Conservation (phyloP, 2,888 invertebrate genomes). For the Charanyca ferruginea region DNA sequence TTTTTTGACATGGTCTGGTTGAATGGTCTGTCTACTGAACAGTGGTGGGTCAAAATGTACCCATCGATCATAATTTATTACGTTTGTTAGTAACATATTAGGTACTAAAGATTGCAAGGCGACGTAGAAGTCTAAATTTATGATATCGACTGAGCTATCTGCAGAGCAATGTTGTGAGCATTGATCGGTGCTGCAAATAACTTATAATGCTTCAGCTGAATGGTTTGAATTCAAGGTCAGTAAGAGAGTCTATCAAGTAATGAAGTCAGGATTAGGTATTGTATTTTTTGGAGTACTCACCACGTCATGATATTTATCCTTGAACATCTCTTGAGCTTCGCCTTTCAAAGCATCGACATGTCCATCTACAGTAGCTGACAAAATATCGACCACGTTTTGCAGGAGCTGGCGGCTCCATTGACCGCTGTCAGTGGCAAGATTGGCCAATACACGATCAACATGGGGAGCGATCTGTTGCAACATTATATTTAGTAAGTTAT, state of each 20-base stretch:
- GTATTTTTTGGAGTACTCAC: slow-evolving; percentile 75
- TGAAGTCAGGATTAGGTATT: neutral
- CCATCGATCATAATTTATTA: too few species aligned
- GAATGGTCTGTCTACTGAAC: too few species aligned
- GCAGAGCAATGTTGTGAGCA: neutral
- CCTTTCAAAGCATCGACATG: slow-evolving; percentile 69
- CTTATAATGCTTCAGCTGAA: neutral
- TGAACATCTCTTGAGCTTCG: slow-evolving; percentile 76
- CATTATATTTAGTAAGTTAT: slow-evolving; percentile 14
- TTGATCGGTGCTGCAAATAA: slow-evolving; percentile 24
- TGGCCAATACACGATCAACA: slow-evolving; percentile 87
- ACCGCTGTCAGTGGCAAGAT: slow-evolving; percentile 91
- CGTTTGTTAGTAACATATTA: too few species aligned
- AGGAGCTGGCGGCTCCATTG: slow-evolving; percentile 89
- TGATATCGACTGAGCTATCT: neutral
- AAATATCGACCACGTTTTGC: slow-evolving; percentile 92
- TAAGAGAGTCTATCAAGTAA: neutral
- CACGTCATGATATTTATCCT: slow-evolving; percentile 85
- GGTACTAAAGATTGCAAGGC: neutral
- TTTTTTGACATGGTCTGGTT: too few species aligned
- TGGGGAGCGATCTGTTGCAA: slow-evolving; percentile 83
- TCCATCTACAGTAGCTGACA: slow-evolving; percentile 76
- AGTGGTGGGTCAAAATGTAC: too few species aligned
- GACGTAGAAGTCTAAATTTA: neutral
- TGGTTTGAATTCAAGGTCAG: neutral